These are phyloP conservation scores for Stratiomys singularior DNA, from an alignment of 2,888 invertebrate species.

Conservation along the genomic window DNA sequence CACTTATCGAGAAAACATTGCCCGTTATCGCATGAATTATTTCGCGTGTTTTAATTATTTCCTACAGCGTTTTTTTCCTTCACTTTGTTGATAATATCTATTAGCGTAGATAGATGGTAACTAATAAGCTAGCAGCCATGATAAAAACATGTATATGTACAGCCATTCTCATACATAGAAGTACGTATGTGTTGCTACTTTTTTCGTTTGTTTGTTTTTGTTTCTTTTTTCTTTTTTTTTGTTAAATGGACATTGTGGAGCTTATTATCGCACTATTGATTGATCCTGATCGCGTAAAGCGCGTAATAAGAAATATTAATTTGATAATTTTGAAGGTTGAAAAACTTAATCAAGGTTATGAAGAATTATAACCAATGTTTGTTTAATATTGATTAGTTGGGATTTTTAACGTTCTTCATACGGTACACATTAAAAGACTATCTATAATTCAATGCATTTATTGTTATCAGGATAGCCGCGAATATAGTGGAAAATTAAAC, in stretches of 20 bases:
- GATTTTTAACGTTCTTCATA: no score
- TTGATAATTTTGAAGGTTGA: constrained; percentile 18
- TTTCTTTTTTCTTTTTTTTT: not conserved
- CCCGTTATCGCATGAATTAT: not conserved
- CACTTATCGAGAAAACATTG: not conserved
- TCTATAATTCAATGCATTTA: no score
- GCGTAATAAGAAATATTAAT: not conserved
- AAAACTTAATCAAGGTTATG: constrained; percentile 12
- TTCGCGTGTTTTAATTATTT: constrained; percentile 22
- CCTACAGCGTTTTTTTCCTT: not conserved
- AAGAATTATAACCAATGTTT: not conserved
- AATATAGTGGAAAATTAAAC: no score
- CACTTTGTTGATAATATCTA: not conserved
- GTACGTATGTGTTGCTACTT: no score
- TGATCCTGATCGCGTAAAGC: not conserved
- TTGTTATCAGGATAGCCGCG: no score
- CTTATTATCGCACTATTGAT: not conserved
- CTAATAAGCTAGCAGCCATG: not conserved
- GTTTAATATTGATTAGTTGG: no score
- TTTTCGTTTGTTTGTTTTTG: no score
- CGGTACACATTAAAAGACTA: no score
- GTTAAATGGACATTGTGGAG: not conserved
- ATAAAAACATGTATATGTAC: not conserved
- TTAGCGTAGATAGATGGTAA: not conserved
- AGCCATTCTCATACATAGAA: no score